Conservation (phyloP, 2,113 vertebrate genomes). For the Cochlearius cochlearius region DNA sequence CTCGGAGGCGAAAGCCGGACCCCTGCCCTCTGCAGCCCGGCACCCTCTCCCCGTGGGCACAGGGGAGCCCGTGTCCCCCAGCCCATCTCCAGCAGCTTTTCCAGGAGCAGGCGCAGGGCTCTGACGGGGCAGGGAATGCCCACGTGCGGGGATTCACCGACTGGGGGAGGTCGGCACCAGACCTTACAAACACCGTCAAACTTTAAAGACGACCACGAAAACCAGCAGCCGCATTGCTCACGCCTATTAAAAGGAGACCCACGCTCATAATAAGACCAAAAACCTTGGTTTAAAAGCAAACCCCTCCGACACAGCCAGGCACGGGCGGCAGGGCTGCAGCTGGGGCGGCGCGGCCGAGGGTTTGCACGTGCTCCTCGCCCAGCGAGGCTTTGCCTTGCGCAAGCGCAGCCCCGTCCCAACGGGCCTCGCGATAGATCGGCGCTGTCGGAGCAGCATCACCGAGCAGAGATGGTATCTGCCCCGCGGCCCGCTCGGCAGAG, state of each 20-base stretch:
- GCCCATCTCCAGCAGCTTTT: background rate
- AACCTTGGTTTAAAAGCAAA: background rate
- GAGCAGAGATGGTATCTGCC: constrained; percentile 50
- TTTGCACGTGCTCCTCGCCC: background rate
- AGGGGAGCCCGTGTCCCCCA: background rate
- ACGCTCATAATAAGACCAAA: fast-evolving
- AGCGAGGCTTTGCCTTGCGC: background rate
- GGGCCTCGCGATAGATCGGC: background rate
- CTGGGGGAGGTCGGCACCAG: background rate
- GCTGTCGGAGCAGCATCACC: background rate
- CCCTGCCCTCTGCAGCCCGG: no score
- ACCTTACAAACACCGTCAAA: fast-evolving
- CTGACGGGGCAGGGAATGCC: background rate
- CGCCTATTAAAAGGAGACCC: fast-evolving
- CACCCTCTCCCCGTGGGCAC: fast-evolving
- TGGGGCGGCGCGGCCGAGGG: fast-evolving
- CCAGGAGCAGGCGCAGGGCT: background rate
- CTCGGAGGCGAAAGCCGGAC: background rate
- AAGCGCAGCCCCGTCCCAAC: background rate
- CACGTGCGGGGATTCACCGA: fast-evolving
- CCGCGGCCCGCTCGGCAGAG: background rate
- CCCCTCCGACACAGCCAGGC: fast-evolving
- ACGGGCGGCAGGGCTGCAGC: background rate
- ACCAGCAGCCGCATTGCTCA: fast-evolving
- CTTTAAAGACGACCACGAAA: fast-evolving